phyloP scores from a whole-genome alignment of 2,888 invertebrate species.

The Sialis fuliginosa region DNA sequence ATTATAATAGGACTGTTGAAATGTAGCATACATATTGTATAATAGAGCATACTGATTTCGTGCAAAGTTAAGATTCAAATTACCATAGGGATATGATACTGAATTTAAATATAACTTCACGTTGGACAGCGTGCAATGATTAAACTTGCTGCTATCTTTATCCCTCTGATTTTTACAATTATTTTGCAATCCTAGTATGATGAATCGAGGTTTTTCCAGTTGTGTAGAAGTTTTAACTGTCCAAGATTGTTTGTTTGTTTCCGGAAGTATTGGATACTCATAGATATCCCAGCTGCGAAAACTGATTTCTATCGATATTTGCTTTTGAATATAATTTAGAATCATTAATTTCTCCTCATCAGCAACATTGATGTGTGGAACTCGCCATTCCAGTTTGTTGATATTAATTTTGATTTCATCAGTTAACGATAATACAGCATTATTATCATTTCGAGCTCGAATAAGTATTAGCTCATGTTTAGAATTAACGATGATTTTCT shows the following conservation, averaged over 20 bases:
- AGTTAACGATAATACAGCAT: neutral
- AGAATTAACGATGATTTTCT: neutral
- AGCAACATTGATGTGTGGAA: neutral
- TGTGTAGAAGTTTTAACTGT: neutral
- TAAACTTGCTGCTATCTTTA: too few relatives aligned
- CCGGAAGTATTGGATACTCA: neutral
- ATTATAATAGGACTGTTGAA: neutral
- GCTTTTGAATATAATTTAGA: neutral
- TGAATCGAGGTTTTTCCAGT: neutral
- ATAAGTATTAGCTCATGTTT: neutral
- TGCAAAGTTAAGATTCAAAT: neutral
- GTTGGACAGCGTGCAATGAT: too few relatives aligned
- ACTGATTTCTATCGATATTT: neutral
- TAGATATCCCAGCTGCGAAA: neutral
- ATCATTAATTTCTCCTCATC: neutral
- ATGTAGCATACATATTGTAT: neutral
- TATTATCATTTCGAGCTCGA: neutral
- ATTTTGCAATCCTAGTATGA: neutral
- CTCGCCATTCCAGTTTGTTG: neutral
- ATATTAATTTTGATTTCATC: neutral
- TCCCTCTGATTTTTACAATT: neutral
- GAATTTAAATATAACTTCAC: too few relatives aligned
- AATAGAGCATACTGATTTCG: neutral
- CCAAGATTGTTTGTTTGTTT: neutral
- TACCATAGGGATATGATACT: neutral